Evolutionary conservation across 2,797 vertebrate genomes (phyloP).

Genomic region (Danio jaintianensis): DNA sequence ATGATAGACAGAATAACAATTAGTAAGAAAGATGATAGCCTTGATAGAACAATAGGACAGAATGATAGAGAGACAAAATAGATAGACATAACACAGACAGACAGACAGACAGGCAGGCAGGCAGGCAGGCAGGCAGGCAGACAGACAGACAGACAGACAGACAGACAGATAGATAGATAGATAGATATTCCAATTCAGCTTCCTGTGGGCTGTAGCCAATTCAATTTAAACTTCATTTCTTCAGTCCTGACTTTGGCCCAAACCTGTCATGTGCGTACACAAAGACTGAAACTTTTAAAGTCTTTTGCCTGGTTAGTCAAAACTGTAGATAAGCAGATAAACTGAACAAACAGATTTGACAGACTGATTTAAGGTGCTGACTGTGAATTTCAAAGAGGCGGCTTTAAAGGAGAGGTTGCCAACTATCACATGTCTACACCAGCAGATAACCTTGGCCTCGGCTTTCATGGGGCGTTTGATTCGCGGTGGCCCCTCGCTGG

Average conservation of each 20-base stretch:
- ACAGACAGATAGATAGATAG: no score
- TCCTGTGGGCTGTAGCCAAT: slow-evolving; percentile 18
- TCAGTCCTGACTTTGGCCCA: neutral
- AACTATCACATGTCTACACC: slow-evolving; percentile 38
- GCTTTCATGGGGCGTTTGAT: slow-evolving; percentile 46
- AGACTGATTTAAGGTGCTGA: slow-evolving; percentile 46
- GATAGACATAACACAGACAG: neutral
- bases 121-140: no score
- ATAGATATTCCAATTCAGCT: no score
- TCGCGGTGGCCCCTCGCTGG: slow-evolving; percentile 29
- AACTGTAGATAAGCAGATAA: slow-evolving; percentile 50
- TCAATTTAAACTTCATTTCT: slow-evolving; percentile 26
- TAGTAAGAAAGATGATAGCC: no score
- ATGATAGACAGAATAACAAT: no score
- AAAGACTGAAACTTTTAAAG: slow-evolving; percentile 4
- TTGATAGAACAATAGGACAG: no score
- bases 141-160: no score
- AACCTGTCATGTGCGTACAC: neutral
- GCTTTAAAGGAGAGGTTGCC: slow-evolving; percentile 29
- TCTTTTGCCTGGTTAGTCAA: slow-evolving; percentile 41
- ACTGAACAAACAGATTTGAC: slow-evolving; percentile 39
- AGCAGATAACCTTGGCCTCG: slow-evolving; percentile 44
- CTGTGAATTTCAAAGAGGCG: slow-evolving; percentile 33
- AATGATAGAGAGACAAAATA: neutral
- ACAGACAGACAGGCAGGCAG: neutral